Base-by-base conservation (phyloP, 2,888 invertebrate genomes). In the Pseudococcus longispinus region DNA sequence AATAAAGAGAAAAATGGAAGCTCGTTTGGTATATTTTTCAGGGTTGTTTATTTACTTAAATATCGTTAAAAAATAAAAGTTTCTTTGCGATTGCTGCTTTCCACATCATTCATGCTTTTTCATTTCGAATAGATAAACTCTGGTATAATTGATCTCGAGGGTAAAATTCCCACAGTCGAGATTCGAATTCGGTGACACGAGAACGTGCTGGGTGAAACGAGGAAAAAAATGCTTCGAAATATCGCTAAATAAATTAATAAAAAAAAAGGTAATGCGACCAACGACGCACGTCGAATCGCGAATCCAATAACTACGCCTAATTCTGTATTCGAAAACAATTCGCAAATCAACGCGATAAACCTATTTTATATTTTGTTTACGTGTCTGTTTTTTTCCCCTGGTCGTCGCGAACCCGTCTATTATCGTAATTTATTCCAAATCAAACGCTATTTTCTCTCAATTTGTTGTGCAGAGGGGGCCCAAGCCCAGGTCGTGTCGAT, bases 301-400 rank as follows among this genome's bases (percentile, higher is more conserved):
- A 26, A 65, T 65, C 26, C 26, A 26, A 65, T 26, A 65, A 65
- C 26, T 26, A 6, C 13, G 11, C 26, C 65, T 65, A 65, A 65
- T 65, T 65, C 26, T 26, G 65, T 26, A 65, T 65, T 65, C 65
- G 26, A 65, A 65, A 65, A 65, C 65, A 65, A 65, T 65, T 65
- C 65, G 65, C 65, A 26, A 65, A 65, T 65, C 65, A 65, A 65
- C 65, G 65, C 65, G 65, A 26, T 65, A 55, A n/a, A 65, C 65
- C 65, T 65, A 65, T 26, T 65, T 65, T 65, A 65, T 65, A 65
- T 65, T 65, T 65, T 65, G 65, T 65, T 65, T 65, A 65, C 65
- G 65, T 65, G 65, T 26, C 20, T 37, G 26, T 65, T 26, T 65
- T 65, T 65, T 65, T 13, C 8, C 8, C n/a, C 15, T 55, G 2